Evolutionary conservation across 2,797 vertebrate genomes (phyloP), one percentile per base, ranked within the genome.

Genomic region (Anniella stebbinsi): DNA sequence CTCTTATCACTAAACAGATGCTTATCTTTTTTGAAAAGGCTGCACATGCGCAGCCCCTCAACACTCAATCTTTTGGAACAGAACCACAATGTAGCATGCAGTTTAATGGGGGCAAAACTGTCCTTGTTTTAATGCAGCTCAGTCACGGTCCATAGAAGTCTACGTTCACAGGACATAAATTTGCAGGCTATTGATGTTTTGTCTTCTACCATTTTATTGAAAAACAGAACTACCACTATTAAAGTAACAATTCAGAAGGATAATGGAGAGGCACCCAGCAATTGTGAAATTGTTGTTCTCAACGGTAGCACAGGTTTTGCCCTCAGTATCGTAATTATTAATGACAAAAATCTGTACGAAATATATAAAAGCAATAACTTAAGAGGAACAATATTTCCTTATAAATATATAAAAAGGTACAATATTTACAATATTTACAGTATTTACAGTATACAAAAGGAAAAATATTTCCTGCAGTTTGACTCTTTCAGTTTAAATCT

Each of bases 281-380:
- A 76, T 91, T 93, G 84, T 92, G 89, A 91, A 51, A 92, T 91
- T 82, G 93, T 96, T 94, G 89, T 87, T 96, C 89, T 93, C 78
- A 93, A 87, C 75, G 91, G 89, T 92, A 93, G 93, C 91, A 77
- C 92, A 78, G 23, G 80, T 92, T 67, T 94, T 95, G 90, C 91
- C 88, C 82, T 69, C 63, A 69, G 63, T 21, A 75, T 36, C 25
- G 60, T 70, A 70, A 84, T 48, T 48, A 48, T 87, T 80, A 12
- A 76, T 91, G 88, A 75, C 69, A n/a, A 69, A 88, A 88, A 90
- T 92, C 92, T 86, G 66, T 86, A 28, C 66, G 93, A 8, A 45
- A 83, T 83, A 3, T 90, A 78, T 93, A 92, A 38, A 85, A 51
- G 18, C 80, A 88, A 84, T 87, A 73, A 83, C 87, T 86, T 88